These are phyloP conservation scores for Orientallactaga sibirica DNA, from an alignment of 2,797 vertebrate species.

Conservation along the genomic window DNA sequence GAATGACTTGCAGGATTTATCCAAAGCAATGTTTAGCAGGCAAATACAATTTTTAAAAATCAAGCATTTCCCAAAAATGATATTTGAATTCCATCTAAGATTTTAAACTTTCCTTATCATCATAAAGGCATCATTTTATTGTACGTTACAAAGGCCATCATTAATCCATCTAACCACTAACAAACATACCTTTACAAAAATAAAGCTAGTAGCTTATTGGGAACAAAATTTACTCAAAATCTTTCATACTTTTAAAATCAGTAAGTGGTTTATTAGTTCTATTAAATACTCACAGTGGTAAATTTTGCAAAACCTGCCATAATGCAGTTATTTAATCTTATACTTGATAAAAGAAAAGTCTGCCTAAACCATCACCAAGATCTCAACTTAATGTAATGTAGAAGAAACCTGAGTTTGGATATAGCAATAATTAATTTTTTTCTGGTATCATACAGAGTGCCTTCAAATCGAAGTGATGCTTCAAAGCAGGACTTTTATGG, in stretches of 20 bases:
- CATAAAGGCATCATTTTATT: conserved; percentile 62
- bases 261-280: conserved; percentile 61
- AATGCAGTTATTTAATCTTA: conserved; percentile 81
- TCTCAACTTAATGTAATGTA: conserved; percentile 66
- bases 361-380: conserved; percentile 60
- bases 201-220: conserved; percentile 63
- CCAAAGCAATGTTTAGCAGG: conserved; percentile 56
- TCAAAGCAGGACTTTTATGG: conserved; percentile 72
- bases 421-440: conserved; percentile 57
- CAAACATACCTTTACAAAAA: conserved; percentile 76
- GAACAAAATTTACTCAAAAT: conserved; percentile 68
- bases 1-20: conserved; percentile 49
- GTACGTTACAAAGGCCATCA: conserved; percentile 61
- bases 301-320: conserved; percentile 82
- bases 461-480: conserved; percentile 50
- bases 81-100: not conserved
- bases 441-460: conserved; percentile 14
- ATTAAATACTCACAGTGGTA: conserved; percentile 86
- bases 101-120: conserved; percentile 60
- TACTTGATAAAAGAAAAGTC: conserved; percentile 65
- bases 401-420: conserved; percentile 82
- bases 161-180: conserved; percentile 54
- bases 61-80: conserved; percentile 61
- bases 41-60: conserved; percentile 49
- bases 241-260: conserved; percentile 65